Evolutionary conservation across 2,113 vertebrate species (phyloP).

Genomic region (Gambusia holbrooki): DNA sequence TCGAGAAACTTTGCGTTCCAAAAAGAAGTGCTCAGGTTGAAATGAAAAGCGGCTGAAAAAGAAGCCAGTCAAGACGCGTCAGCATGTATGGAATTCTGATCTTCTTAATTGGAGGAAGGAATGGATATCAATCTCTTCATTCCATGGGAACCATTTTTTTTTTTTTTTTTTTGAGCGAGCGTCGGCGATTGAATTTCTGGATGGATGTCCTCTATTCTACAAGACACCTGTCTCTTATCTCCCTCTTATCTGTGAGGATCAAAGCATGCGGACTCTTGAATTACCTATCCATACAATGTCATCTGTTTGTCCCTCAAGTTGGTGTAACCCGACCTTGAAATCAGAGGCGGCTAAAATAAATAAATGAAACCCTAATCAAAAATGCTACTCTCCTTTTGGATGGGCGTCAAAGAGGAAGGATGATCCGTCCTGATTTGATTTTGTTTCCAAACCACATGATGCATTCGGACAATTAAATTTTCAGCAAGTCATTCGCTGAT

Average conservation of each 20-base stretch:
- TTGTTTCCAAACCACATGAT: conserved; percentile 82
- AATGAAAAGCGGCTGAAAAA: neutral
- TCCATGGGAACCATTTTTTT: conserved; percentile 63
- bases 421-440: conserved; percentile 78
- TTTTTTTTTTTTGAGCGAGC: conserved; percentile 39
- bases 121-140: conserved; percentile 57
- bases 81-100: conserved; percentile 11
- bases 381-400: conserved; percentile 73
- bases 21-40: neutral
- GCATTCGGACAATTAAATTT: conserved; percentile 87
- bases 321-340: conserved; percentile 76
- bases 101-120: conserved; percentile 41
- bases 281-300: conserved; percentile 74
- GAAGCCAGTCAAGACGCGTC: conserved; percentile 9
- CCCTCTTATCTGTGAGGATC: conserved; percentile 77
- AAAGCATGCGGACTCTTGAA: conserved; percentile 78
- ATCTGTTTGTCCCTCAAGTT: conserved; percentile 77
- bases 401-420: conserved; percentile 72
- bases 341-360: conserved; percentile 78
- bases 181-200: conserved; percentile 72
- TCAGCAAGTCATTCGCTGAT: conserved; percentile 85
- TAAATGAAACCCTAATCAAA: conserved; percentile 79
- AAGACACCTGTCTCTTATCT: conserved; percentile 76
- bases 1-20: neutral
- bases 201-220: conserved; percentile 75